Evolutionary conservation across 2,797 vertebrate species (phyloP), one percentile per base, ranked within the genome.

Genomic region (Sternarchorhynchus goeldii): DNA sequence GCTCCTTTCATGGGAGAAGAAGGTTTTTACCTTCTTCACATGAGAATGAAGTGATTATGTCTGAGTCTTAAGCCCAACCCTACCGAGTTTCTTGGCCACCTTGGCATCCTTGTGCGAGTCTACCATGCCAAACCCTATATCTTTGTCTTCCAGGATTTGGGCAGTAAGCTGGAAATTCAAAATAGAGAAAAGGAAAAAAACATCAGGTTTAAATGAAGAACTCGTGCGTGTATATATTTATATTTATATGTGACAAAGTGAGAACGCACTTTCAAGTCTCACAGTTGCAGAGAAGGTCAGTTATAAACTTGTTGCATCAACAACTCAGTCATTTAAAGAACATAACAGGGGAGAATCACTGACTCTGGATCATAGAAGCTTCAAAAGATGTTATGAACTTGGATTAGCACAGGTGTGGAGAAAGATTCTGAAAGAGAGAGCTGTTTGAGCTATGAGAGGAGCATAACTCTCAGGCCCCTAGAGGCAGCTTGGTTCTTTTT

Each of bases 61-160:
- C 18, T 67, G 10, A 41, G 4, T 59, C 36, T 18, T 3, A 73
- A 10, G 71, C 12, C 5, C 0, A 65, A 45, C 88, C 92, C 78
- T 89, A 97, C 97, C 96, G 29, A 99, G 90, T 85, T 95, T 99
- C 90, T 92, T 96, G 78, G 97, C 97, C 45, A 98, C 94, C 86
- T 97, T 98, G 78, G 92, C 90, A 41, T 97, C 95, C 87, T 93
- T 98, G 84, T 96, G 95, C 73, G 95, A 91, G 87, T 99, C 96
- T 74, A 99, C 93, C 93, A 95, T 94, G 75, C 94, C 96, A 14
- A 99, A 98, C 2, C 96, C 97, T 0, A 99, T 95, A 81, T 94
- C 94, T 84, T 94, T 96, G 85, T 96, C 92, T 82, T 99, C 96
- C 82, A 99, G 91, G 72, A 99, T 95, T 87, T 98, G 97, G 81